Percentiles rank a stretch among this genome's conserved stretches.
Conservation (phyloP, 2,888 invertebrate genomes). For the Heteropelma amictum region DNA sequence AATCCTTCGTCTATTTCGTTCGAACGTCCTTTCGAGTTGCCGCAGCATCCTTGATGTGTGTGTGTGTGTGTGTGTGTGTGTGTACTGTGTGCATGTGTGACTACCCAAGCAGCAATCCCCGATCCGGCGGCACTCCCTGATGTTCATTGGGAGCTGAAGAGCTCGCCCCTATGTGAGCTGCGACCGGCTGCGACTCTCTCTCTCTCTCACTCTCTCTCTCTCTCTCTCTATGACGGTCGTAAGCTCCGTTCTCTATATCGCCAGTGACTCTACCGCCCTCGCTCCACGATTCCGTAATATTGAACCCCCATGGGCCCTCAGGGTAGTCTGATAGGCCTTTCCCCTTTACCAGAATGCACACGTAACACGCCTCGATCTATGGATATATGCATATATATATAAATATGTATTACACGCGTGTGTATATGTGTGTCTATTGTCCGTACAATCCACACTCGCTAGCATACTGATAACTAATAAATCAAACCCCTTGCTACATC, state of each 20-base stretch:
- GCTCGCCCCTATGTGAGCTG: conserved; percentile 46
- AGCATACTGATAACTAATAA: conserved; percentile 53
- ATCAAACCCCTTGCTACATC: conserved; percentile 41
- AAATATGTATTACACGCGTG: conserved; percentile 11
- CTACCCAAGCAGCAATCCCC: conserved; percentile 25
- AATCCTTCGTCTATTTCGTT: conserved; percentile 64
- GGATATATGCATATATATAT: conserved; percentile 28
- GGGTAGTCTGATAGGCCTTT: conserved; percentile 48
- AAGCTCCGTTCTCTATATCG: conserved; percentile 64
- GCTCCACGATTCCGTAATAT: conserved; percentile 44
- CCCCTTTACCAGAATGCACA: conserved; percentile 50
- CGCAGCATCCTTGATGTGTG: conserved; percentile 55
- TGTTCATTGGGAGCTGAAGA: conserved; percentile 41
- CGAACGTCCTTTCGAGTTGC: conserved; percentile 67
- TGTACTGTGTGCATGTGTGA: background rate
- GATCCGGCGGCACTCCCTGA: conserved; percentile 65
- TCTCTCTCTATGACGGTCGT: conserved; percentile 35
- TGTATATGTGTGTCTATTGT: background rate
- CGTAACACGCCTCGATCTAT: too few species aligned
- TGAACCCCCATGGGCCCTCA: conserved; percentile 56
- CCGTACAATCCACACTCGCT: conserved; percentile 51
- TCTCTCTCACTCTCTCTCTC: too few species aligned
- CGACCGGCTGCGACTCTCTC: background rate
- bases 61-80: background rate
- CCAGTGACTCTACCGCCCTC: conserved; percentile 57